These are phyloP conservation scores for Astropecten irregularis DNA, from an alignment of 53 echinoderm and acorn worm genomes.

Conservation along the genomic window DNA sequence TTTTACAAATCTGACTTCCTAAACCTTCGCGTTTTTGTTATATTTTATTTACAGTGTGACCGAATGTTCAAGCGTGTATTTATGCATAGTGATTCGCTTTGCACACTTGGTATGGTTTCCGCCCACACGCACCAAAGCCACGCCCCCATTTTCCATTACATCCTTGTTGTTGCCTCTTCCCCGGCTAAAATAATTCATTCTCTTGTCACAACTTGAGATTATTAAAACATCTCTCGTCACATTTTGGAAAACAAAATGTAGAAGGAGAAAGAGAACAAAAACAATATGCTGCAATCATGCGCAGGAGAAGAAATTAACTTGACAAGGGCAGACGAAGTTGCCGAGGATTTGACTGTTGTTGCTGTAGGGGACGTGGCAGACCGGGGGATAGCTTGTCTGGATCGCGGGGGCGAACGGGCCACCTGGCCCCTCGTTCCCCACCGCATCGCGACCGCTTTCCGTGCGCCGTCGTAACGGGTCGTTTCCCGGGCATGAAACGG, in stretches of 20 bases:
- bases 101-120: too few species aligned
- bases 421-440: slow-evolving; percentile 24
- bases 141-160: too few species aligned
- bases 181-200: neutral
- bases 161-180: too few species aligned
- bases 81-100: too few species aligned
- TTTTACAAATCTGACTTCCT: too few species aligned
- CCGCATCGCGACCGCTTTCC: slow-evolving; percentile 26
- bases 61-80: too few species aligned
- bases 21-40: too few species aligned
- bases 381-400: neutral
- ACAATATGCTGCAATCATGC: neutral
- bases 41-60: too few species aligned
- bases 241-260: too few species aligned
- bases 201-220: slow-evolving; percentile 21
- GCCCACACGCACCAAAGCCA: too few species aligned
- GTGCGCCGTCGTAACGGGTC: slow-evolving; percentile 31
- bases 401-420: neutral
- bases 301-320: neutral
- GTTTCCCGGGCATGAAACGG: slow-evolving; percentile 24
- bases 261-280: too few species aligned
- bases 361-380: slow-evolving; percentile 30
- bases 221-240: slow-evolving; percentile 31
- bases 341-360: neutral
- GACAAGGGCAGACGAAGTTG: neutral